Conservation (phyloP, 2,797 vertebrate genomes). For the Capromys pilorides region DNA sequence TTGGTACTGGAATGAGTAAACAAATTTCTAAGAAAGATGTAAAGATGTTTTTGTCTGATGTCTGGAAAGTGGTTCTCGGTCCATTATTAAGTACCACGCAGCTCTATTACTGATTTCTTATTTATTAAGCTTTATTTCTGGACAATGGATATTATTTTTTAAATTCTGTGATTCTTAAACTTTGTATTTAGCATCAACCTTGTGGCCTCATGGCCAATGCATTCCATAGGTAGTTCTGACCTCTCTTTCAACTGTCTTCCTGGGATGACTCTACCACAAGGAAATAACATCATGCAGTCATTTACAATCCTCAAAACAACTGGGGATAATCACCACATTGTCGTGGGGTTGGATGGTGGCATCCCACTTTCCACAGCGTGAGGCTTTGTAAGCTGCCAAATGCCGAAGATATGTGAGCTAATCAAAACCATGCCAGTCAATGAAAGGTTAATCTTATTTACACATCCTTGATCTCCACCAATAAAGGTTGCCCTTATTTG, state of each 20-base stretch:
- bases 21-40: not conserved
- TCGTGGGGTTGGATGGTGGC: constrained; percentile 6
- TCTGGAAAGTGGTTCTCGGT: not conserved
- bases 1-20: not conserved
- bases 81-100: not conserved
- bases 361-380: not conserved
- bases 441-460: not conserved
- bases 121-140: constrained; percentile 56
- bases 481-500: not conserved
- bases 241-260: not conserved
- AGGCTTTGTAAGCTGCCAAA: not conserved
- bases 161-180: not conserved
- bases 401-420: not conserved
- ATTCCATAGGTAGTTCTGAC: not conserved
- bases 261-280: not conserved
- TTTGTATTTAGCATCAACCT: not conserved
- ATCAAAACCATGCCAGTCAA: not conserved
- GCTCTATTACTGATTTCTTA: not conserved
- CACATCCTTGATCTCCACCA: not conserved
- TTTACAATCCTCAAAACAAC: not conserved
- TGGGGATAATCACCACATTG: constrained; percentile 15
- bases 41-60: not conserved
- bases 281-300: not conserved
- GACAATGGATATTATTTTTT: not conserved
- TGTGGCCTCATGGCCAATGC: not conserved